These are phyloP conservation scores for Lophochroa leadbeateri DNA, from an alignment of 2,113 vertebrate genomes.

Conservation along the genomic window DNA sequence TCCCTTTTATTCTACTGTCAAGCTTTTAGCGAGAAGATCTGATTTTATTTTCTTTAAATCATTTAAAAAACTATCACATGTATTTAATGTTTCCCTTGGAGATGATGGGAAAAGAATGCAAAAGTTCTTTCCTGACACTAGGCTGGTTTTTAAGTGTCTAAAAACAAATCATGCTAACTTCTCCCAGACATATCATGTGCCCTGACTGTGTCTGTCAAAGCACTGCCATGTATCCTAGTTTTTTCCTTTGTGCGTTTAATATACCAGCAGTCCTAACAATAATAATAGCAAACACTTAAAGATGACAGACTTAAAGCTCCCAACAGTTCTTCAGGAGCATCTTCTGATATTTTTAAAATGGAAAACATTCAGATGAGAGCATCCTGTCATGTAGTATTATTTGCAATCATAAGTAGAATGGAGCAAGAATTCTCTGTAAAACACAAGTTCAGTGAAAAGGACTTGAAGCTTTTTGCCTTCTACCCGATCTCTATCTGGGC, in stretches of 20 bases:
- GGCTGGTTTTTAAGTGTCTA: not conserved
- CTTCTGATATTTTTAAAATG: not conserved
- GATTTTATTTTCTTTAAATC: conserved; percentile 48
- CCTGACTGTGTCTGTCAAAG: not conserved
- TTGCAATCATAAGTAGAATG: not conserved
- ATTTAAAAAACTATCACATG: conserved; percentile 5
- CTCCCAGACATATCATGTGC: not conserved
- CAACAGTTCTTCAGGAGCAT: not conserved
- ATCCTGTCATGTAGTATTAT: not conserved
- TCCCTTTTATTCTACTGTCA: conserved; percentile 11
- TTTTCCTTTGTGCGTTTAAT: not conserved
- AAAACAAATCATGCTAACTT: not conserved
- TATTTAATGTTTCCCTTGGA: conserved; percentile 24
- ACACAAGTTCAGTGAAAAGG: not conserved
- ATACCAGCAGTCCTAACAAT: not conserved
- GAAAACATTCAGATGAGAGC: fast-evolving
- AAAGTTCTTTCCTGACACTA: not conserved
- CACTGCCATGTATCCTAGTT: not conserved
- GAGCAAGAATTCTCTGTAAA: not conserved
- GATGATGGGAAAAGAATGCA: not conserved
- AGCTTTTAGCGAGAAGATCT: conserved; percentile 18
- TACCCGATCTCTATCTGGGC: fast-evolving
- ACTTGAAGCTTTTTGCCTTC: not conserved
- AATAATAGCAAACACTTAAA: not conserved
- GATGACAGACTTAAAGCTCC: not conserved